Evolutionary conservation across 1,140 invertebrate species (phyloP), one percentile per base, ranked within the genome.

Genomic region (Bombus impatiens): DNA sequence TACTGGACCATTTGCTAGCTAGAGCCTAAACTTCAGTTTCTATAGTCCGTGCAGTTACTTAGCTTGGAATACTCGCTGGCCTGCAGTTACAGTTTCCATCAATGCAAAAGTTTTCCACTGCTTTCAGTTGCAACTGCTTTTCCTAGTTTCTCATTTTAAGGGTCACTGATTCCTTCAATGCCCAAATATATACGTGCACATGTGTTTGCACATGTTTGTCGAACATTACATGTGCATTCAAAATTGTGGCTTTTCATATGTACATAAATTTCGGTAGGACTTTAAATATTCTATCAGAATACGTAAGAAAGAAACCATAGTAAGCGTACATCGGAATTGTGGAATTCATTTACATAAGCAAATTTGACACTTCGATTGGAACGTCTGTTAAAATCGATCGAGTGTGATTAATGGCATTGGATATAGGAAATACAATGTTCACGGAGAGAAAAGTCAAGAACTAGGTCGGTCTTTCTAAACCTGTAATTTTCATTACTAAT

Each of bases 141-240:
- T 76, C 74, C 44, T 47, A 32, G 13, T 44, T 78, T 32, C 71
- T 35, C 81, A 10, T 70, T 53, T 68, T n/a, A 65, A 65, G 40
- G 59, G 70, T 89, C 86, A 77, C 70, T 62, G 82, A 85, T 87
- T 87, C 53, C 76, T 65, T 32, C 57, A 59, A 44, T 78, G 28
- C 42, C 22, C 75, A n/a, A 59, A 28, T n/a, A 62, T 13, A 42
- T 42, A 42, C 0, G 15, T 28, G 18, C 2, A 18, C 65, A 47
- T 37, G n/a, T 75, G 81, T 74, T 65, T 57, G 77, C 47, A 65
- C 86, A 40, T 62, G 53, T 40, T 70, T 67, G 42, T 70, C 44
- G 57, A 72, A 40, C 8, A 40, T 12, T n/a, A 44, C 3, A 18
- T 1, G n/a, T 1, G 57, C 15, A 22, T 47, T 8, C 5, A 53